Evolutionary conservation across 2,113 vertebrate genomes (phyloP).

Genomic region (Ranitomeya imitator): DNA sequence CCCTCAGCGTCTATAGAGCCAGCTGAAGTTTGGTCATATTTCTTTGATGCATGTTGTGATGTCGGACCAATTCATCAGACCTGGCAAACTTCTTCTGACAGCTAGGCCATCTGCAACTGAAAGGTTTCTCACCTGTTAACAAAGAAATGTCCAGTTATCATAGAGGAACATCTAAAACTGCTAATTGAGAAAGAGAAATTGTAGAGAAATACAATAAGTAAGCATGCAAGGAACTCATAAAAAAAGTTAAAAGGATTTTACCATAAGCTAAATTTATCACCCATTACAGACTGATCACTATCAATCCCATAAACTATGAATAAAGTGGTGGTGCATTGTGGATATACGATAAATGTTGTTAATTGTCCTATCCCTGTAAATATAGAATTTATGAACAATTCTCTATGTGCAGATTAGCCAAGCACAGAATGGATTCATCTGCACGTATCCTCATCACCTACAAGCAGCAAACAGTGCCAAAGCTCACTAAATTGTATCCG

Average conservation of each 20-base stretch:
- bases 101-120: conserved; percentile 95
- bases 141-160: conserved; percentile 63
- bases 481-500: too few relatives aligned
- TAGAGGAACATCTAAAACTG: not conserved
- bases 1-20: conserved; percentile 77
- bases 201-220: not conserved
- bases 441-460: too few relatives aligned
- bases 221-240: not conserved
- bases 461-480: too few relatives aligned
- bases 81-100: conserved; percentile 99
- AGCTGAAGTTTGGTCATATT: conserved; percentile 95
- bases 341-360: too few relatives aligned
- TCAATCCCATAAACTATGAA: too few relatives aligned
- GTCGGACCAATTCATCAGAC: conserved; percentile 96
- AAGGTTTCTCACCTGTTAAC: conserved; percentile 96
- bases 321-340: too few relatives aligned
- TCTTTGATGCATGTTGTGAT: conserved; percentile 99
- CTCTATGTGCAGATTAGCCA: not conserved
- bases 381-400: not conserved
- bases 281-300: too few relatives aligned
- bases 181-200: not conserved
- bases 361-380: not conserved
- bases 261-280: too few relatives aligned
- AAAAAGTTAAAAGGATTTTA: not conserved
- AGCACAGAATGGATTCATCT: not conserved